Base-by-base conservation (phyloP, 2,113 vertebrate genomes). In the Datnioides undecimradiatus region DNA sequence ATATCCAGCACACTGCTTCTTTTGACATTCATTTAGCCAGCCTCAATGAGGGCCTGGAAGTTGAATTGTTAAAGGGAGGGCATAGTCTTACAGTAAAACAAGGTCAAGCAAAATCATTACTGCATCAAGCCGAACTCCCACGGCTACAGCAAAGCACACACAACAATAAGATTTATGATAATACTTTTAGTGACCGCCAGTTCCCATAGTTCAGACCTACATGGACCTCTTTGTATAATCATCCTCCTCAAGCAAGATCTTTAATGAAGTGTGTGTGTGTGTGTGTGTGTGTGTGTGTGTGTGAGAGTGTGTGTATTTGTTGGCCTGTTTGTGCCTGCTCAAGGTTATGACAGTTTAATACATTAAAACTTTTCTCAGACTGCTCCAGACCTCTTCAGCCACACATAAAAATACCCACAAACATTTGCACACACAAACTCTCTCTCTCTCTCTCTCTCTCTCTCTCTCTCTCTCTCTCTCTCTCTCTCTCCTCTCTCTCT, bases 291-390 rank as follows among this genome's bases (percentile, higher is more conserved):
- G 55, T 46, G 66, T 59, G 59, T 75, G 41, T 73, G 77, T 52
- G 66, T 62, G 72, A 69, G 65, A 79, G 70, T 48, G 55, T 57
- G 72, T 69, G 54, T 83, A 45, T 54, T 17, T 69, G 55, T 46
- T n/a, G n/a, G n/a, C n/a, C n/a, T n/a, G 66, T 59, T 54, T 75
- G 41, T 68, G 59, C n/a, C 54, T 51, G 29, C 70, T 85, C 84
- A 89, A 87, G 83, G 89, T 90, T 80, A 79, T 66, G 81, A 81
- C 82, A 79, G 52, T 78, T 84, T 73, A 77, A 87, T 91, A 79
- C 60, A 73, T 83, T 87, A 64, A 75, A 88, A 82, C 63, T 57
- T 79, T 90, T 76, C 64, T 58, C 68, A 40, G 70, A 67, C 38
- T 63, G 27, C 72, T 64, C 58, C 40, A 67, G 52, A 81, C 54